phyloP scores from a whole-genome alignment of 2,113 vertebrate species.

The Caloenas nicobarica region DNA sequence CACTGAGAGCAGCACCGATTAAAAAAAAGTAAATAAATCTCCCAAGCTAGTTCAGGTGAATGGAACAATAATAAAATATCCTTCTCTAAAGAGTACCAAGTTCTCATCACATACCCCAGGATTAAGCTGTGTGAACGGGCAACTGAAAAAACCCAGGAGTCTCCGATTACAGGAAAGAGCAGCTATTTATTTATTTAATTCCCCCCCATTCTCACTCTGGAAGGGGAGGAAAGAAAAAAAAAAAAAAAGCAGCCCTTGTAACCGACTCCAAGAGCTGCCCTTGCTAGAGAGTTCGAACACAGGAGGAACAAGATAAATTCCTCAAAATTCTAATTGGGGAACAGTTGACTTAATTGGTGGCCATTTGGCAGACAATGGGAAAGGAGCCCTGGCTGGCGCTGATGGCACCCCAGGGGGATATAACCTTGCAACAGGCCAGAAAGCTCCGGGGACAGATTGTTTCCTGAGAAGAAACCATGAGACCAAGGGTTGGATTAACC shows the following conservation, averaged over 20 bases:
- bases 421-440: conserved; percentile 89
- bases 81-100: conserved; percentile 58
- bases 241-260: conserved; percentile 74
- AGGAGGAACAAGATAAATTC: conserved; percentile 89
- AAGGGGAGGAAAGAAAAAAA: conserved; percentile 4
- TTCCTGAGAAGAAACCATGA: conserved; percentile 94
- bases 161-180: conserved; percentile 94
- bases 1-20: neutral
- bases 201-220: conserved; percentile 3
- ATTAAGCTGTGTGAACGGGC: conserved; percentile 85
- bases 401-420: conserved; percentile 91
- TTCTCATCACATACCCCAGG: conserved; percentile 78
- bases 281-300: conserved; percentile 80
- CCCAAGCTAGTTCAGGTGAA: conserved; percentile 31
- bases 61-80: conserved; percentile 30
- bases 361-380: conserved; percentile 96
- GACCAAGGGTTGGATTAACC: conserved; percentile 81
- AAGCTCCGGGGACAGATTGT: conserved; percentile 89
- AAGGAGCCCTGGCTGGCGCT: conserved; percentile 86
- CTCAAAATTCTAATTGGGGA: conserved; percentile 97
- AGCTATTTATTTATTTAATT: conserved; percentile 82
- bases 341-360: conserved; percentile 98
- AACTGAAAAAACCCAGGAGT: conserved; percentile 88
- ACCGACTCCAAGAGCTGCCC: conserved; percentile 86
- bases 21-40: neutral